Evolutionary conservation across 2,888 invertebrate genomes (phyloP).

Genomic region (Brachypalpus laphriformis): DNA sequence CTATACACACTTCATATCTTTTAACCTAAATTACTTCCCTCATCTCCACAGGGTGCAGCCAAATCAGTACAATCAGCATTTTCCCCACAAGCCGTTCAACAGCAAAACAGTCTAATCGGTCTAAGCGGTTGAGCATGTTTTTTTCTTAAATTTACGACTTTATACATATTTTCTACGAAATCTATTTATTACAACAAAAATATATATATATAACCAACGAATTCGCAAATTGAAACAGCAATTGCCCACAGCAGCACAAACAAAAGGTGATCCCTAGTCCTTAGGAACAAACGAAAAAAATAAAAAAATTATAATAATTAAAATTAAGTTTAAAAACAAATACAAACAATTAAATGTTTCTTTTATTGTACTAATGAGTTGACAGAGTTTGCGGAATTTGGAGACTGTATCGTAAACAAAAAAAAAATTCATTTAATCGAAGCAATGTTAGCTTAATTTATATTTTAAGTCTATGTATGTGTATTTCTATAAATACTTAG

Average conservation of each 20-base stretch:
- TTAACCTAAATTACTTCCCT: background rate
- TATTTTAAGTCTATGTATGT: background rate
- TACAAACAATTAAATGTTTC: constrained; percentile 6
- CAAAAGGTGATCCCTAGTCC: constrained; percentile 71
- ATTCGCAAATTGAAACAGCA: constrained; percentile 47
- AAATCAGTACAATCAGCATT: constrained; percentile 88
- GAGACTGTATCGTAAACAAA: constrained; percentile 67
- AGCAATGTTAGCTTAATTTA: background rate
- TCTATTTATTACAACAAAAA: constrained; percentile 58
- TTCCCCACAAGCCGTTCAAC: constrained; percentile 82
- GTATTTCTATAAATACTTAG: background rate
- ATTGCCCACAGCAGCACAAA: constrained; percentile 53
- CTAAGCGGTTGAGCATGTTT: constrained; percentile 39
- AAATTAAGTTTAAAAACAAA: constrained; percentile 26
- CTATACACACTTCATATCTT: background rate
- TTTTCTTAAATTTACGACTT: constrained; percentile 22
- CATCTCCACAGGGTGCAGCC: constrained; percentile 87
- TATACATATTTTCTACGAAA: constrained; percentile 36
- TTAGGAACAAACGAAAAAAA: constrained; percentile 51
- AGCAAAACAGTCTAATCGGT: constrained; percentile 46
- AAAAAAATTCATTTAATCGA: constrained; percentile 24
- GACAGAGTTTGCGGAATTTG: constrained; percentile 53
- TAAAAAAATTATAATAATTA: background rate
- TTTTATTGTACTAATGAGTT: constrained; percentile 15
- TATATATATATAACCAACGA: constrained; percentile 25